Evolutionary conservation across 1,140 invertebrate genomes (phyloP).

Genomic region (Lordiphosa collinella): DNA sequence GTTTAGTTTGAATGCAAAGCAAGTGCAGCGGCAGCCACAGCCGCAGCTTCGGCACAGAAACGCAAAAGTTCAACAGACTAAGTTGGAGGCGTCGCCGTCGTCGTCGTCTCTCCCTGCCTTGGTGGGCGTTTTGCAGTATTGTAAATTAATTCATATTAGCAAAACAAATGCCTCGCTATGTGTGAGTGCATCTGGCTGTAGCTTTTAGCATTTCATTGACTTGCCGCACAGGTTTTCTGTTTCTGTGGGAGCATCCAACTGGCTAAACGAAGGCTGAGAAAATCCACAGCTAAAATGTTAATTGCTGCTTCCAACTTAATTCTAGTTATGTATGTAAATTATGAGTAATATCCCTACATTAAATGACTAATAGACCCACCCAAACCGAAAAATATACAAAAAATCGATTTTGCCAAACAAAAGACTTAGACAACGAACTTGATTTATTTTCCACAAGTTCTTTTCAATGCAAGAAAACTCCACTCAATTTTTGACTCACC

Average conservation of each 20-base stretch:
- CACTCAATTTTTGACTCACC: conserved; percentile 31
- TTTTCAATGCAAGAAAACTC: not conserved
- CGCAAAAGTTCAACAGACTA: conserved; percentile 72
- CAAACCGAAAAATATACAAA: not conserved
- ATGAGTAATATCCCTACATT: too few relatives aligned
- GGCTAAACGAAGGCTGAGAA: conserved; percentile 70
- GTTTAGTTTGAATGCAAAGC: conserved; percentile 1
- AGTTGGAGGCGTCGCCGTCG: conserved; percentile 28
- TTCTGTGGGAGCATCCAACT: conserved; percentile 69
- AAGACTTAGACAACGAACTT: conserved; percentile 66
- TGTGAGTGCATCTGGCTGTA: conserved; percentile 30
- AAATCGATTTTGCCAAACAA: conserved; percentile 21
- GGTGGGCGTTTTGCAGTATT: conserved; percentile 59
- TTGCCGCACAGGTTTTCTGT: conserved; percentile 68
- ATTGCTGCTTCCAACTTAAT: conserved; percentile 24
- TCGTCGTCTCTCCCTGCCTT: conserved; percentile 3
- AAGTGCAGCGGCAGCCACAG: not conserved
- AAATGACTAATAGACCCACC: not conserved
- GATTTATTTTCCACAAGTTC: not conserved
- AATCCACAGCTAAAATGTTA: conserved; percentile 75
- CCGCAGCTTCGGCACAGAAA: conserved; percentile 53
- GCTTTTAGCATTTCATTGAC: conserved; percentile 76
- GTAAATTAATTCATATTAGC: conserved; percentile 78
- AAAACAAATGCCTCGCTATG: conserved; percentile 62
- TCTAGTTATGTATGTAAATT: conserved; percentile 1